phyloP scores from a whole-genome alignment of 2,797 vertebrate species.

The Sibirionetta formosa region DNA sequence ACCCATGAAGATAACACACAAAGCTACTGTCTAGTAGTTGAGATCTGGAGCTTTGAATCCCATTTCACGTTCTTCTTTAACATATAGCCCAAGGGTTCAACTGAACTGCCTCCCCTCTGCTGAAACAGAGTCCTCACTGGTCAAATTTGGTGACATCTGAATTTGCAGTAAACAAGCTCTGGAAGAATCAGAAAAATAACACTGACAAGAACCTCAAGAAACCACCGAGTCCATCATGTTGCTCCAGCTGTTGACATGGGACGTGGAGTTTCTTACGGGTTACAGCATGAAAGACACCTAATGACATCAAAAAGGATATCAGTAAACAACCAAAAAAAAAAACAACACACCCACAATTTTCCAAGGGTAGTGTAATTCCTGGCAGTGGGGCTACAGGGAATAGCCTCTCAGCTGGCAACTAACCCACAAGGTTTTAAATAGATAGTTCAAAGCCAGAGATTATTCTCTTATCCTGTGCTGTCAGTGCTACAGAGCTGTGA shows the following conservation, averaged over 20 bases:
- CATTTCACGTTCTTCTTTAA: neutral
- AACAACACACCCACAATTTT: neutral
- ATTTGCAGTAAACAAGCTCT: neutral
- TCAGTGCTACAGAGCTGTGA: neutral
- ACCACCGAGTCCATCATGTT: fast-evolving
- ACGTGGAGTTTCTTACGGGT: fast-evolving
- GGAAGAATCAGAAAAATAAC: neutral
- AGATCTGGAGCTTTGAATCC: neutral
- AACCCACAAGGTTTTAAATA: slow-evolving; percentile 53
- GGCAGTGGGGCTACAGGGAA: neutral
- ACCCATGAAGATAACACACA: neutral
- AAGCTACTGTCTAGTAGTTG: neutral
- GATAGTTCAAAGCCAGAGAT: slow-evolving; percentile 58
- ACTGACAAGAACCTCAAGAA: neutral
- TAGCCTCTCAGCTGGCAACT: neutral
- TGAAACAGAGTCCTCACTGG: neutral
- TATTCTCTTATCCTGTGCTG: slow-evolving; percentile 25
- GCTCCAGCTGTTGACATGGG: neutral
- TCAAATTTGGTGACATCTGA: neutral
- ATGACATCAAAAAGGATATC: neutral
- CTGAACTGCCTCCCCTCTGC: neutral
- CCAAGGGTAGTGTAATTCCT: neutral
- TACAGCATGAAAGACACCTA: neutral
- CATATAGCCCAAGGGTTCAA: neutral
- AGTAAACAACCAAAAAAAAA: neutral